A percentile compares a stretch with the other conserved stretches of the same genome.
Evolutionary conservation across 2,797 vertebrate genomes (phyloP).

Genomic region (Clarias fuscus): DNA sequence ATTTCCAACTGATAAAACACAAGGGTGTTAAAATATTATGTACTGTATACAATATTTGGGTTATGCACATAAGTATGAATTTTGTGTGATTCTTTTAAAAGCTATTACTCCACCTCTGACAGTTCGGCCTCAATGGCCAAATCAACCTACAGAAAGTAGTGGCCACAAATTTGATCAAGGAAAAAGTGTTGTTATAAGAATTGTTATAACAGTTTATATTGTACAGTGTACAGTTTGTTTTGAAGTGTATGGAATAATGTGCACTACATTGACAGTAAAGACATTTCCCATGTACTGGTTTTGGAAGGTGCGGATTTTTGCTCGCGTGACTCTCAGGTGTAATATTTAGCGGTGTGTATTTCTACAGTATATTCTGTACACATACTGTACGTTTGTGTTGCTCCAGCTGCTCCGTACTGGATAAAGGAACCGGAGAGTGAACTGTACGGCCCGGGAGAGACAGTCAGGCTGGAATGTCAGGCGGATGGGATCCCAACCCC

Average conservation of each 20-base stretch:
- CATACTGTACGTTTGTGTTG: slow-evolving; percentile 13
- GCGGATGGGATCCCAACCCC: slow-evolving; percentile 85
- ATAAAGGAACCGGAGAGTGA: slow-evolving; percentile 77
- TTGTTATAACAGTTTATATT: too few species aligned
- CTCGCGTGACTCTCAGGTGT: neutral
- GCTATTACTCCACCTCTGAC: too few species aligned
- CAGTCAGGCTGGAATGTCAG: slow-evolving; percentile 79
- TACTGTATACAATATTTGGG: too few species aligned
- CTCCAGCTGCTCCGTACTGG: slow-evolving; percentile 87
- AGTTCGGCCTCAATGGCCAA: too few species aligned
- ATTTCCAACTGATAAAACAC: too few species aligned
- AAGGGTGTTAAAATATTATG: too few species aligned
- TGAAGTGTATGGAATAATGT: neutral
- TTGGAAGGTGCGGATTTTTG: neutral
- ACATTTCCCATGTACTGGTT: neutral
- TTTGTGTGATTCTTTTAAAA: too few species aligned
- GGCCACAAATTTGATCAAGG: too few species aligned
- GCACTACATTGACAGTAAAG: neutral
- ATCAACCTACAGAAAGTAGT: too few species aligned
- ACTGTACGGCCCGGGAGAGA: slow-evolving; percentile 84
- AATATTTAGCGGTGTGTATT: neutral
- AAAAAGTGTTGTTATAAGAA: too few species aligned
- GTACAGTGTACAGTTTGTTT: too few species aligned
- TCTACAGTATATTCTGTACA: neutral
- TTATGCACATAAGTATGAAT: too few species aligned